Base-by-base conservation (phyloP, 2,888 invertebrate genomes). In the Nomada fucata region DNA sequence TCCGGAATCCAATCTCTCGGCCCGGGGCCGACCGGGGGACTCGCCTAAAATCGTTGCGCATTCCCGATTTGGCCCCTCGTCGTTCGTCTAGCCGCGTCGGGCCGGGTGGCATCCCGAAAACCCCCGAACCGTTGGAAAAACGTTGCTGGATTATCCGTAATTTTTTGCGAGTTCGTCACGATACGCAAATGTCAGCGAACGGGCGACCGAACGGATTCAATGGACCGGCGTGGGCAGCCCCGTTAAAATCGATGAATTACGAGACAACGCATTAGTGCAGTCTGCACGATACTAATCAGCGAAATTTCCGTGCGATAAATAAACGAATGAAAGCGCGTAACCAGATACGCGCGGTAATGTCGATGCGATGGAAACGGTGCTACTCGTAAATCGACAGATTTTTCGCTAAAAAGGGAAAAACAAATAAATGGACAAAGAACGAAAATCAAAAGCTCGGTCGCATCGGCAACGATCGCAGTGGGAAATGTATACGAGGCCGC, bases 251-350 rank as follows among this genome's bases (percentile, higher is more conserved):
- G 92, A 92, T 93, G 92, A 93, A 93, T 93, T 93, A 93, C 93
- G 93, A 93, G 92, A 92, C 93, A 92, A 91, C 90, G 93, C 93
- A 93, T 93, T 93, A 93, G 92, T 90, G 91, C 92, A 92, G 92
- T 93, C 92, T 91, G 91, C 92, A 92, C 92, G 93, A 93, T 93
- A 92, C 93, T 93, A 93, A 93, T 93, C 93, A 93, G 93, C 92
- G 89, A 93, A 93, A 93, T 93, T 93, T 93, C 93, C 92, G 92
- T 92, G 91, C 93, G 91, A 93, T 93, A 93, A 93, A 93, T 93
- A 93, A 93, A 93, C 91, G 92, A 92, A 92, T 89, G 90, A 90
- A 89, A 89, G 90, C 89, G 90, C 88, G 90, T 89, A 89, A 88
- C 88, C 85, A 89, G 90, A 89, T 90, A 90, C 85, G 88, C 88